Conservation (phyloP, 2,888 invertebrate species). For the Micoletzkya japonica region DNA sequence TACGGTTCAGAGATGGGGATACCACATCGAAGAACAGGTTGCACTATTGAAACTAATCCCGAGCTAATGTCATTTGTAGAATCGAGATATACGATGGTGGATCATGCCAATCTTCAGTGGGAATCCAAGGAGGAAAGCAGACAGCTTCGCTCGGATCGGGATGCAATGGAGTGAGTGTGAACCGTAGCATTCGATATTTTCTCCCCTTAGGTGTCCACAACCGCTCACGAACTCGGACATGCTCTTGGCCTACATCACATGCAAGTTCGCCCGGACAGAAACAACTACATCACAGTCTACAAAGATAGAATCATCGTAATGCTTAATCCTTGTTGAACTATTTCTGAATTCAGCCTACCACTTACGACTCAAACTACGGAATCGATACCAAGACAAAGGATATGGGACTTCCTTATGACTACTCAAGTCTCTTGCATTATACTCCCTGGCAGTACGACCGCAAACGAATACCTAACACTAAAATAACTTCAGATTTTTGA, state of each 20-base stretch:
- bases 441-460: slow-evolving; percentile 21
- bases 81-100: slow-evolving; percentile 17
- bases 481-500: too few relatives aligned
- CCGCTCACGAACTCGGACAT: slow-evolving; percentile 23
- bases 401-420: slow-evolving; percentile 24
- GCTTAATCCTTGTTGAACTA: too few relatives aligned
- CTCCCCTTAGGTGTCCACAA: neutral
- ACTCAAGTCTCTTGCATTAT: slow-evolving; percentile 11
- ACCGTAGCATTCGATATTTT: too few relatives aligned
- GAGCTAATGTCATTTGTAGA: too few relatives aligned
- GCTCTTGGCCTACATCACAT: slow-evolving; percentile 21
- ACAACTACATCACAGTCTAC: slow-evolving; percentile 16
- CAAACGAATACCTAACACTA: too few relatives aligned
- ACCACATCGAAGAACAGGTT: slow-evolving; percentile 11
- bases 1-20: slow-evolving; percentile 18
- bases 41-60: too few relatives aligned
- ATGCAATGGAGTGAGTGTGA: slow-evolving; percentile 20
- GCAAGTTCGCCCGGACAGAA: slow-evolving; percentile 17
- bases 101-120: slow-evolving; percentile 1
- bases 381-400: neutral
- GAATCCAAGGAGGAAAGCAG: neutral
- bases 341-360: too few relatives aligned
- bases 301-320: too few relatives aligned
- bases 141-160: neutral
- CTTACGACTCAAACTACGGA: slow-evolving; percentile 7